Evolutionary conservation across 2,797 vertebrate species (phyloP), one percentile per base, ranked within the genome.

Genomic region (Sebastes hopkinsi): DNA sequence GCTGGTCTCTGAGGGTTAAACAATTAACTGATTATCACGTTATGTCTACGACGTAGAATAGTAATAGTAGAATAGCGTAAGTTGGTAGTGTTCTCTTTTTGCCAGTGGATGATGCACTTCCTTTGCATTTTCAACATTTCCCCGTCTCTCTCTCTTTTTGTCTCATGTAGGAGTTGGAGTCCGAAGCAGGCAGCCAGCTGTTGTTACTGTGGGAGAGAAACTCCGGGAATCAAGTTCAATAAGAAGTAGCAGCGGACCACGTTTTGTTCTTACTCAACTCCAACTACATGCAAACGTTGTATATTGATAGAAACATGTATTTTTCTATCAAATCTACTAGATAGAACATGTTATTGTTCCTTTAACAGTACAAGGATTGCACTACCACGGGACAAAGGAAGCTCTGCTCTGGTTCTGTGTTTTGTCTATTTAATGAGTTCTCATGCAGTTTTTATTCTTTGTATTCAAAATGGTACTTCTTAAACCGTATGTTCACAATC

Each of bases 161-260:
- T 79, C 18, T 88, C 77, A 11, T 67, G 27, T 54, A 90, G 89
- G 98, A 99, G 86, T 79, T 99, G 71, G 97, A 99, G 84, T 95
- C 97, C 18, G 96, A 96, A 65, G 93, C 97, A 82, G 98, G 97
- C 78, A 93, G 95, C 79, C 96, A 97, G 82, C 92, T 99, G 82
- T 79, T 98, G 70, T 93, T 95, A 68, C 93, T 98, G 77, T 98
- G 98, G 98, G 96, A 97, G 58, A 89, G 64, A 75, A 87, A 93
- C 91, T 91, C 91, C 38, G 23, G 75, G n/a, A 88, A 86, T 82
- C 92, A 80, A 89, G 90, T 94, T 80, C 30, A 46, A 3, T 79
- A 56, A 61, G 34, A 71, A 18, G 38, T 32, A 52, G 27, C 23
- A 29, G 16, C 23, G 22, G 6, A 29, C 7, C 60, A 62, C 30